Evolutionary conservation across 2,797 vertebrate species (phyloP).

Genomic region (Sciaenops ocellatus): DNA sequence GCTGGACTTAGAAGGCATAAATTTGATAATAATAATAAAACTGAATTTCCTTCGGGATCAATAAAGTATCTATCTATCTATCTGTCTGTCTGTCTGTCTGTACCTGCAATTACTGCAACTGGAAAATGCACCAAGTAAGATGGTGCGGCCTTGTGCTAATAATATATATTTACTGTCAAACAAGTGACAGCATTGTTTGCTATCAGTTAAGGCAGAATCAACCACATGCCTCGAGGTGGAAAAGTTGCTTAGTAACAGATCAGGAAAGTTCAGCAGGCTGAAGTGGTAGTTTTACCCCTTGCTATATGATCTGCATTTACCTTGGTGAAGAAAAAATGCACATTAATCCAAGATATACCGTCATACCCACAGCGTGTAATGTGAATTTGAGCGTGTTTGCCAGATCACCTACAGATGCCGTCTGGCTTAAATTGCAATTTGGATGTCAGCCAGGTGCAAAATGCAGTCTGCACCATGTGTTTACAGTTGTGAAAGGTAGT

Average conservation of each 20-base stretch:
- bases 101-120: neutral
- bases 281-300: neutral
- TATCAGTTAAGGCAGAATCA: neutral
- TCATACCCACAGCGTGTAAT: constrained; percentile 24
- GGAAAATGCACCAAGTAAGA: neutral
- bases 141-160: neutral
- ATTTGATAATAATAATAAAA: too few species aligned
- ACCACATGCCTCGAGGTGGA: neutral
- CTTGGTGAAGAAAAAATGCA: neutral
- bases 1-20: too few species aligned
- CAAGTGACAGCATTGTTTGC: neutral
- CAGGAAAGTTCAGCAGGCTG: neutral
- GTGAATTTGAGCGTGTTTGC: constrained; percentile 21
- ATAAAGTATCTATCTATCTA: too few species aligned
- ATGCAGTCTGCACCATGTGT: neutral
- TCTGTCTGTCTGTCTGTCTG: too few species aligned
- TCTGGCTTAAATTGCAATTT: constrained; percentile 8
- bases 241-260: constrained; percentile 7
- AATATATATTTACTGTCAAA: neutral
- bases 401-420: constrained; percentile 22
- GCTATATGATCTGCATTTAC: constrained; percentile 25
- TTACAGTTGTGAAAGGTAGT: neutral
- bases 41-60: too few species aligned
- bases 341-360: constrained; percentile 15
- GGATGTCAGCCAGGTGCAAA: constrained; percentile 21